phyloP scores from a whole-genome alignment of 2,113 vertebrate genomes.

The Sebastes schlegelii region DNA sequence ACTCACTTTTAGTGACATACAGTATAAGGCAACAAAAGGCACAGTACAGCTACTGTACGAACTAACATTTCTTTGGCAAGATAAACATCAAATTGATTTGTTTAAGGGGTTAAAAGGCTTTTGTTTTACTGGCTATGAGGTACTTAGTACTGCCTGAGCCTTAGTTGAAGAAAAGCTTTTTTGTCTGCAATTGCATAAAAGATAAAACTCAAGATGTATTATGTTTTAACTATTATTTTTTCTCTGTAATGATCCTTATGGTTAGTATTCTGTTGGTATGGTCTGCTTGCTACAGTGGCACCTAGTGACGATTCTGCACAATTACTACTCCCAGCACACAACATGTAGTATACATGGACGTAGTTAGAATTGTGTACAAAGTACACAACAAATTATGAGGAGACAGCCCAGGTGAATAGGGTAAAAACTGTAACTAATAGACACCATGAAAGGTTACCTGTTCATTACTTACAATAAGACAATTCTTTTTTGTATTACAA shows the following conservation, averaged over 20 bases:
- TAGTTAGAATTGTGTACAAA: neutral
- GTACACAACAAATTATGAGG: neutral
- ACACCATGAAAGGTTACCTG: too few species aligned
- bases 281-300: constrained; percentile 6
- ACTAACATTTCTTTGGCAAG: neutral
- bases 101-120: neutral
- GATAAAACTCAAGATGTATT: neutral
- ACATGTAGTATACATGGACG: too few species aligned
- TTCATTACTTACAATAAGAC: too few species aligned
- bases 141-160: neutral
- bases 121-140: neutral
- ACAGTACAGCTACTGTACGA: neutral
- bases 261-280: neutral
- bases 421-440: too few species aligned
- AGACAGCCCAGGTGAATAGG: too few species aligned
- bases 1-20: neutral
- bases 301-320: neutral
- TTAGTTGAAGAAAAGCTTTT: neutral
- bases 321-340: neutral
- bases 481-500: too few species aligned
- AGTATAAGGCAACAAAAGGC: neutral
- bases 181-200: neutral
- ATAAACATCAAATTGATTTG: neutral
- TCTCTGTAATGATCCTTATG: neutral
- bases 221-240: neutral